Percentiles rank a stretch among this genome's conserved stretches.
Conservation (phyloP, 2,113 vertebrate species). For the Neotragus pygmaeus region DNA sequence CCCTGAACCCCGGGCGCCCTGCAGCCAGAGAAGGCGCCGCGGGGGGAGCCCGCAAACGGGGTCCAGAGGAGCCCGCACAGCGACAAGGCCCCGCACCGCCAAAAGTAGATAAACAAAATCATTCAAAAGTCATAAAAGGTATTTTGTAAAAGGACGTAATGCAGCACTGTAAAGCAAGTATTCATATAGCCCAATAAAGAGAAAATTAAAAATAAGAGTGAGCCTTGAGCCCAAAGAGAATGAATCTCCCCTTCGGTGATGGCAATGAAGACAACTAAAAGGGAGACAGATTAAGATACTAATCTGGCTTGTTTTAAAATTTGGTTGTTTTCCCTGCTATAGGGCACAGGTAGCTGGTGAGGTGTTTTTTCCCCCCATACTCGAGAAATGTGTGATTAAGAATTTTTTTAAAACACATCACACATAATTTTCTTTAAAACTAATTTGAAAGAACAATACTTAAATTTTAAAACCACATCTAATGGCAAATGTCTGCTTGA, state of each 20-base stretch:
- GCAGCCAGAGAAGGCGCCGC: not conserved
- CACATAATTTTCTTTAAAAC: not conserved
- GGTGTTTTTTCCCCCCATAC: not conserved
- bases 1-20: rapidly evolving
- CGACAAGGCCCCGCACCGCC: not conserved
- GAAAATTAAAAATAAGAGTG: not conserved
- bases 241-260: not conserved
- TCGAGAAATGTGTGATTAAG: not conserved
- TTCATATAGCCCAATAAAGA: not conserved
- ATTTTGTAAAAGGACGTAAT: not conserved
- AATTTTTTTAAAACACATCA: not conserved
- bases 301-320: not conserved
- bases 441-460: not conserved
- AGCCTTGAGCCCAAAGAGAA: not conserved
- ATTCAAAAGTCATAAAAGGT: not conserved
- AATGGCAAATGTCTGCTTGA: not conserved
- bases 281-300: not conserved
- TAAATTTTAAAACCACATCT: not conserved
- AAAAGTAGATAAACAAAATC: not conserved
- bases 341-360: not conserved
- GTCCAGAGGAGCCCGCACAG: no score
- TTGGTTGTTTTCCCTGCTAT: not conserved
- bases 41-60: rapidly evolving
- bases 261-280: not conserved
- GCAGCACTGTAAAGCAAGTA: not conserved